phyloP scores from a whole-genome alignment of 2,113 vertebrate species.

The Trochalopteron elliotii region DNA sequence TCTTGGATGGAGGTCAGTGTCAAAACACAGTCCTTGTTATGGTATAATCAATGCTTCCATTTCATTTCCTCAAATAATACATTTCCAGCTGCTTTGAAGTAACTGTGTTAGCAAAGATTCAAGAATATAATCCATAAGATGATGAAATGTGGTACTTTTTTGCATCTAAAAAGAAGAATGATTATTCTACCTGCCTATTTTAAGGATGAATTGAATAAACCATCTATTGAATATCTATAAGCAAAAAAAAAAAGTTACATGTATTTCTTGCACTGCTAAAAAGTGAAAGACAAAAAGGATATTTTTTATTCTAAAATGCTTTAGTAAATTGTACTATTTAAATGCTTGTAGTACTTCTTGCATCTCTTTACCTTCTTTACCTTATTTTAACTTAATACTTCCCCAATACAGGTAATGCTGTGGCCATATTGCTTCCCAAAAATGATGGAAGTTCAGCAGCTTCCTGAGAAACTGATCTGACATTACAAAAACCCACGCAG shows the following conservation, averaged over 20 bases:
- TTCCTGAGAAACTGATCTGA: background rate
- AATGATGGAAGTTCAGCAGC: background rate
- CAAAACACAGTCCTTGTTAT: background rate
- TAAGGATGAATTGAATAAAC: background rate
- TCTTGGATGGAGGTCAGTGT: background rate
- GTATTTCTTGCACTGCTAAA: background rate
- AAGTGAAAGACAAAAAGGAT: background rate
- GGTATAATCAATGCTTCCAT: background rate
- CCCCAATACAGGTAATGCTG: background rate
- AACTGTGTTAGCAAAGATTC: background rate
- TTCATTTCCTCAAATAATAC: background rate
- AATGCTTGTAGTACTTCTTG: background rate
- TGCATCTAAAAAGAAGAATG: background rate
- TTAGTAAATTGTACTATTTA: background rate
- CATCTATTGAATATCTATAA: background rate
- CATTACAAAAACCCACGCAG: background rate
- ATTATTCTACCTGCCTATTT: background rate
- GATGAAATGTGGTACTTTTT: background rate
- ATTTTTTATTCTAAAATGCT: background rate
- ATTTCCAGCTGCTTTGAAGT: background rate
- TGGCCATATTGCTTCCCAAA: background rate
- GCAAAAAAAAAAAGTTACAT: background rate
- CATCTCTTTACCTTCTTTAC: background rate
- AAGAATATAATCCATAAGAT: background rate
- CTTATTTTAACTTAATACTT: background rate